A percentile compares a stretch with the other conserved stretches of the same genome.
phyloP scores from a whole-genome alignment of 1,140 invertebrate species.

The Ips nitidus region DNA sequence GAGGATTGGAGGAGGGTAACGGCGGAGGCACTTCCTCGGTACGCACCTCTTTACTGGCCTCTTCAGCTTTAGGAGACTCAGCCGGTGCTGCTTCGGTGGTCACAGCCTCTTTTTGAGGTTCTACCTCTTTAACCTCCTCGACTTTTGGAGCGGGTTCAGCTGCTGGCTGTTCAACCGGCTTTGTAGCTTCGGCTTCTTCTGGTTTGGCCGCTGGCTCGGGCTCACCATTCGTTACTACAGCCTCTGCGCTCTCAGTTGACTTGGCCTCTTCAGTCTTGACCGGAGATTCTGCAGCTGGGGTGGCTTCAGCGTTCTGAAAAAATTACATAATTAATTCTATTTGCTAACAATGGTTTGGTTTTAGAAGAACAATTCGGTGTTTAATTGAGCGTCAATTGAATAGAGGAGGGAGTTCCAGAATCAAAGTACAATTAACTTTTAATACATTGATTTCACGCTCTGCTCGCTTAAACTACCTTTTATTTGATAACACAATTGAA shows the following conservation, averaged over 20 bases:
- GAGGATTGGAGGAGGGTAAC: slow-evolving; percentile 51
- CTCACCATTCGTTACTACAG: slow-evolving; percentile 13
- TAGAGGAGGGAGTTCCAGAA: too few species aligned
- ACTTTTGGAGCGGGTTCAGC: slow-evolving; percentile 22
- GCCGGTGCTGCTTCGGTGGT: slow-evolving; percentile 27
- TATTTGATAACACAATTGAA: too few species aligned
- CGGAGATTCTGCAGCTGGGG: slow-evolving; percentile 38
- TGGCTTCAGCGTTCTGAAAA: slow-evolving; percentile 47
- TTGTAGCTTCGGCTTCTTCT: slow-evolving; percentile 32
- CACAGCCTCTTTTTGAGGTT: slow-evolving; percentile 36
- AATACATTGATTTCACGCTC: too few species aligned
- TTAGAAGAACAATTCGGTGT: too few species aligned
- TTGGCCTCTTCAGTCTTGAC: slow-evolving; percentile 42
- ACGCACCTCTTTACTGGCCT: slow-evolving; percentile 52
- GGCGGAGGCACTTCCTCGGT: slow-evolving; percentile 52
- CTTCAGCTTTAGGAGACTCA: slow-evolving; percentile 21
- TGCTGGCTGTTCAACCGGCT: slow-evolving; percentile 29
- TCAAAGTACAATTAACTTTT: too few species aligned
- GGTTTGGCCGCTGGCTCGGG: slow-evolving; percentile 31
- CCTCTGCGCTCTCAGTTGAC: slow-evolving; percentile 11
- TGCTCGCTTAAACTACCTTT: too few species aligned
- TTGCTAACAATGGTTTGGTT: too few species aligned
- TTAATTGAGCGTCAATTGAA: too few species aligned
- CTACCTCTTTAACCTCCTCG: slow-evolving; percentile 22
- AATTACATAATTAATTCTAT: slow-evolving; percentile 9